phyloP scores from a whole-genome alignment of 2,113 vertebrate species.

The human (Homo sapiens) region DNA sequence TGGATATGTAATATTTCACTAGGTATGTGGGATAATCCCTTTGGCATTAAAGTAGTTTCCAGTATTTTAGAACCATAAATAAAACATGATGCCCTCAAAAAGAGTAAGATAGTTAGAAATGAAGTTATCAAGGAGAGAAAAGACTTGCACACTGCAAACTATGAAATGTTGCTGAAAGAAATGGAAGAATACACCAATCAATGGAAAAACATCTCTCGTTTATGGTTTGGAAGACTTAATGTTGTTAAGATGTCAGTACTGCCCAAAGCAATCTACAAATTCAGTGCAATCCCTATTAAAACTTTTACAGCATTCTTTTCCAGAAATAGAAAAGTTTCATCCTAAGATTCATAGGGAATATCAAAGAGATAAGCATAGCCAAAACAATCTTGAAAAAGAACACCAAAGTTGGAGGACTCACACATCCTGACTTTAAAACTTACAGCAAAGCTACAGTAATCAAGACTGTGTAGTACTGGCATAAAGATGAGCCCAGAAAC shows the following conservation, averaged over 20 bases:
- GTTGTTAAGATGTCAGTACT: not conserved
- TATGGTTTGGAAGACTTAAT: not conserved
- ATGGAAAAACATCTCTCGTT: not conserved
- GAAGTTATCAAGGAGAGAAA: not conserved
- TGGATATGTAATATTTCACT: not conserved
- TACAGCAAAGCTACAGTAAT: not conserved
- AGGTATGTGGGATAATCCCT: not conserved
- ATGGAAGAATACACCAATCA: not conserved
- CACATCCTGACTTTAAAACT: not conserved
- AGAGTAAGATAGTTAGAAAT: not conserved
- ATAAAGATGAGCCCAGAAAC: not conserved
- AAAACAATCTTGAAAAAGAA: not conserved
- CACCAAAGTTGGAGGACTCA: not conserved
- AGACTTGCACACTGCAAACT: not conserved
- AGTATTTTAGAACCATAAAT: conserved; percentile 38
- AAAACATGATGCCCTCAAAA: not conserved
- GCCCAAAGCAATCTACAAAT: not conserved
- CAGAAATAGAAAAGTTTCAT: not conserved
- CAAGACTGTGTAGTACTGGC: not conserved
- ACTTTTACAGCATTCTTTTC: not conserved
- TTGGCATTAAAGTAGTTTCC: conserved; percentile 6
- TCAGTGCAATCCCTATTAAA: not conserved
- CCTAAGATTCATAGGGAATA: not conserved
- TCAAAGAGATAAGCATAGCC: not conserved
- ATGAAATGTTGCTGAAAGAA: not conserved